Evolutionary conservation across 2,888 invertebrate species (phyloP).

Genomic region (Toxonevra muliebris): DNA sequence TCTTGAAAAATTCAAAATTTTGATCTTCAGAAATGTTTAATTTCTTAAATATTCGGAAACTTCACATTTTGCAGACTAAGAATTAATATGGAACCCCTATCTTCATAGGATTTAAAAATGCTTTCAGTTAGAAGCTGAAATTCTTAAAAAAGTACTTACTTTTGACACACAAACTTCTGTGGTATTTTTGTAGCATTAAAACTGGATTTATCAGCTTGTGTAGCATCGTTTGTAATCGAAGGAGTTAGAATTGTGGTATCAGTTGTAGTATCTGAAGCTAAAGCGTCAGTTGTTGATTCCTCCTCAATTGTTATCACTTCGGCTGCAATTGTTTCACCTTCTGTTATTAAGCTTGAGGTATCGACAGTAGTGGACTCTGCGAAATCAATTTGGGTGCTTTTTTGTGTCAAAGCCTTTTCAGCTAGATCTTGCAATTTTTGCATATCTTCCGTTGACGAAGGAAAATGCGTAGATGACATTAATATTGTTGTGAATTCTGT

Average conservation of each 20-base stretch:
- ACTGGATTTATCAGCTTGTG: constrained; percentile 15
- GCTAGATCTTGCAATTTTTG: constrained; percentile 39
- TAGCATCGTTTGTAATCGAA: constrained; percentile 18
- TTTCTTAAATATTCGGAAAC: too few species aligned
- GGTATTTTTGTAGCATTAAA: constrained; percentile 32
- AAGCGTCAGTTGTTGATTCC: constrained; percentile 17
- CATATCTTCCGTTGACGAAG: constrained; percentile 45
- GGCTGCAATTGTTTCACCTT: constrained; percentile 8
- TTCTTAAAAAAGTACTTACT: constrained; percentile 45
- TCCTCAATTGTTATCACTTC: neutral
- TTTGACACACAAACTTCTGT: constrained; percentile 54
- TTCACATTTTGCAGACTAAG: too few species aligned
- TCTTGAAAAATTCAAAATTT: too few species aligned
- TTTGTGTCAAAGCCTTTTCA: constrained; percentile 40
- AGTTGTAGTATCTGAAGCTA: constrained; percentile 18
- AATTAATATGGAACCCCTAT: neutral
- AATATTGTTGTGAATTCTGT: constrained; percentile 7
- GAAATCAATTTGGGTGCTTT: constrained; percentile 25
- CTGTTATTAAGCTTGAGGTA: constrained; percentile 18
- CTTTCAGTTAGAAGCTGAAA: neutral
- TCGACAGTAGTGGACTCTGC: constrained; percentile 15
- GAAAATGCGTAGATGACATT: constrained; percentile 17
- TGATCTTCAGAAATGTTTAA: too few species aligned
- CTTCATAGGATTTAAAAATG: too few species aligned
- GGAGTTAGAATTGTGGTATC: constrained; percentile 1